These are phyloP conservation scores for Apamea crenata DNA, from an alignment of 2,888 invertebrate genomes.

Conservation along the genomic window DNA sequence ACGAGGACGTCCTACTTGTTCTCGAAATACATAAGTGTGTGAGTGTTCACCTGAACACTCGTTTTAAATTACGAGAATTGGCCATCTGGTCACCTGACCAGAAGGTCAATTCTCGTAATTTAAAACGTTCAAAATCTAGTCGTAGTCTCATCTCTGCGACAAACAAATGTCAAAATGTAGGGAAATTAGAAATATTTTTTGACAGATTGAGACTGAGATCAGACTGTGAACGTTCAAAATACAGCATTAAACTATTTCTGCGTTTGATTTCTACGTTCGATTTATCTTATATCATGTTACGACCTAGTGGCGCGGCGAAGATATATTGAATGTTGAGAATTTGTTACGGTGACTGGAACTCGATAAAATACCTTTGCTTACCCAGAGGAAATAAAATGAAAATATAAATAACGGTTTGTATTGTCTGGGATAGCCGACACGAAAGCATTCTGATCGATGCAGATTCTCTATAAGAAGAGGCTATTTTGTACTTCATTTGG, in stretches of 20 bases:
- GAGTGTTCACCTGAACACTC: too few relatives aligned
- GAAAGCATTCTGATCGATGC: neutral
- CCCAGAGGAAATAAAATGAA: conserved; percentile 47
- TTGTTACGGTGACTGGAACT: conserved; percentile 47
- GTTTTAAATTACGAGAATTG: too few relatives aligned
- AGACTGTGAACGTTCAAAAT: too few relatives aligned
- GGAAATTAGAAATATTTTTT: too few relatives aligned
- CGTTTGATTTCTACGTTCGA: conserved; percentile 52
- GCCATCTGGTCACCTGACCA: too few relatives aligned
- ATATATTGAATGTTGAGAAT: conserved; percentile 57
- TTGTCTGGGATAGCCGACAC: conserved; percentile 13
- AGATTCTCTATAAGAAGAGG: neutral
- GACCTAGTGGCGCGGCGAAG: conserved; percentile 50
- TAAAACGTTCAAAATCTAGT: too few relatives aligned
- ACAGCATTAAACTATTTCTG: conserved; percentile 16
- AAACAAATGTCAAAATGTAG: too few relatives aligned
- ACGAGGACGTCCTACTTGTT: neutral
- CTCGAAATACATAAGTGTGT: neutral
- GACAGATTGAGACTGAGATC: too few relatives aligned
- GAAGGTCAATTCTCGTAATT: too few relatives aligned
- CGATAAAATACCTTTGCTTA: conserved; percentile 54
- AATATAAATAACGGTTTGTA: conserved; percentile 49
- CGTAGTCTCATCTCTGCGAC: too few relatives aligned
- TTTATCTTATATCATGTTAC: conserved; percentile 57
- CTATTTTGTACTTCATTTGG: neutral